phyloP scores from a whole-genome alignment of 2,797 vertebrate genomes.

The Chaunax sp. region DNA sequence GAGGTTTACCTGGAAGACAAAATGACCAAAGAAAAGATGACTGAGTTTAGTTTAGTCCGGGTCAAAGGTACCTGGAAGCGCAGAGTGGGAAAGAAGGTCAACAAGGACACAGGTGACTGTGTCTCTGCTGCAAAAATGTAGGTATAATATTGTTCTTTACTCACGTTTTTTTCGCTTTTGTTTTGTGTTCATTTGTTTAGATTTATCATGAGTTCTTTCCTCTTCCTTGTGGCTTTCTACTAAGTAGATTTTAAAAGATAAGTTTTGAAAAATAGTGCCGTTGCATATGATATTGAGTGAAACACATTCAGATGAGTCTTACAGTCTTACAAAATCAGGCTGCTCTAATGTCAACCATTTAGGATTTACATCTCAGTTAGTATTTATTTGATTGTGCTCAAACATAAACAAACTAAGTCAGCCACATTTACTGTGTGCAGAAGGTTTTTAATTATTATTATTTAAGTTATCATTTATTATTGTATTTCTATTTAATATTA shows the following conservation, averaged over 20 bases:
- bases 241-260: too few relatives aligned
- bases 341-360: not conserved
- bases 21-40: conserved; percentile 58
- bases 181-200: too few relatives aligned
- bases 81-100: conserved; percentile 59
- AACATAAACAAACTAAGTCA: too few relatives aligned
- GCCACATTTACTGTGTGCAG: too few relatives aligned
- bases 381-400: not conserved
- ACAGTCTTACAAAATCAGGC: not conserved
- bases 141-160: conserved; percentile 60
- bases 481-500: too few relatives aligned
- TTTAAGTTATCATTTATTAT: too few relatives aligned
- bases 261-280: too few relatives aligned
- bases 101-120: conserved; percentile 43
- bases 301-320: too few relatives aligned
- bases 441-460: too few relatives aligned
- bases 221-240: too few relatives aligned
- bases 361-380: not conserved
- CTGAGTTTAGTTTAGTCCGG: conserved; percentile 80
- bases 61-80: conserved; percentile 84
- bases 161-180: not conserved
- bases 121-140: conserved; percentile 87
- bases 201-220: too few relatives aligned
- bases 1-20: conserved; percentile 26
- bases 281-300: too few relatives aligned